These are phyloP conservation scores for Strigops habroptila DNA, from an alignment of 2,113 vertebrate genomes.

Conservation along the genomic window DNA sequence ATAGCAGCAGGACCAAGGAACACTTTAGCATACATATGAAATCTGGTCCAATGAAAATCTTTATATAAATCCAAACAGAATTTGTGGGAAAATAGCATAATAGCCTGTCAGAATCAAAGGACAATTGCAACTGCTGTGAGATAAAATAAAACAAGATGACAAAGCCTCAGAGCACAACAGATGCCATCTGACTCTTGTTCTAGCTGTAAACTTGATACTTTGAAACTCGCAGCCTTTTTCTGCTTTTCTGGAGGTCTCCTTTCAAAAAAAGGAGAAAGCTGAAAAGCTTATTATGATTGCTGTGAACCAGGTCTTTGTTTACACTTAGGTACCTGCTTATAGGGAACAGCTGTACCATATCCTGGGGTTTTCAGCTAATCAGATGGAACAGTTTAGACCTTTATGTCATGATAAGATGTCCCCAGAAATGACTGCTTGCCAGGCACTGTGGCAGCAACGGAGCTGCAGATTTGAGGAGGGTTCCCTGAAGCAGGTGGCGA, in stretches of 20 bases:
- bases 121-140: not conserved
- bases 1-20: not conserved
- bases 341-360: not conserved
- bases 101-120: not conserved
- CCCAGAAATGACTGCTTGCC: not conserved
- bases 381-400: not conserved
- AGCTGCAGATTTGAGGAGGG: not conserved
- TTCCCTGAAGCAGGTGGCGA: not conserved
- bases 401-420: not conserved
- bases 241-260: not conserved
- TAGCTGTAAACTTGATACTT: not conserved
- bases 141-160: constrained; percentile 7
- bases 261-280: not conserved
- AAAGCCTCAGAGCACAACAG: not conserved
- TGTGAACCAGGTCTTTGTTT: not conserved
- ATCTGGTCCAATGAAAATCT: not conserved
- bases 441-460: not conserved
- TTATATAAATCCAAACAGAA: not conserved
- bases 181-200: not conserved
- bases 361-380: not conserved
- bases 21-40: not conserved
- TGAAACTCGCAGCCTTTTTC: not conserved
- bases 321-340: not conserved
- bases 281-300: not conserved
- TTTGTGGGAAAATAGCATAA: not conserved